Evolutionary conservation across 2,888 invertebrate species (phyloP).

Genomic region (Leptopilina drosophilae): DNA sequence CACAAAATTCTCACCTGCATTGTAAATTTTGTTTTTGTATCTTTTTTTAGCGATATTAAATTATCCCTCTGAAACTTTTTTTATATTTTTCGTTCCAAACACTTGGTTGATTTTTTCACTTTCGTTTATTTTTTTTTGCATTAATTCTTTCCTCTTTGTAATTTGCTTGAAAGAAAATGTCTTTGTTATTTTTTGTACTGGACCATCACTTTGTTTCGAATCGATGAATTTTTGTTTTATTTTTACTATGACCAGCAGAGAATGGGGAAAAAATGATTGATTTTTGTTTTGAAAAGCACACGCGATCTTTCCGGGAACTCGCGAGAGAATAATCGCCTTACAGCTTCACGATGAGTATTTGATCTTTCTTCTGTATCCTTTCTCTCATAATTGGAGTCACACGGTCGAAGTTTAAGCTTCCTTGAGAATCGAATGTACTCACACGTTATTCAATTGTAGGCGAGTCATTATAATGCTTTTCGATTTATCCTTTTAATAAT

Average conservation of each 20-base stretch:
- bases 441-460: conserved; percentile 29
- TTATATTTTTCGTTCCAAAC: neutral
- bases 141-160: neutral
- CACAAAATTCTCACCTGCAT: conserved; percentile 15
- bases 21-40: neutral
- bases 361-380: conserved; percentile 57
- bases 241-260: neutral
- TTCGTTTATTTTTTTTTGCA: neutral
- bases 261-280: neutral
- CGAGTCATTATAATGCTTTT: too few species aligned
- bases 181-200: neutral
- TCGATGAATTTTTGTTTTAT: neutral
- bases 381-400: conserved; percentile 56
- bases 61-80: too few species aligned
- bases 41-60: too few species aligned
- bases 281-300: conserved; percentile 1
- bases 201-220: neutral
- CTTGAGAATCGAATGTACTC: conserved; percentile 48
- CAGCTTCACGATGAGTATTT: conserved; percentile 55
- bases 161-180: too few species aligned
- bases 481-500: conserved; percentile 3
- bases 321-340: conserved; percentile 61
- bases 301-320: conserved; percentile 57
- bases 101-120: too few species aligned
- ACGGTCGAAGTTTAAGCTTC: conserved; percentile 43